phyloP scores from a whole-genome alignment of 2,888 invertebrate genomes.

The Dryobota labecula region DNA sequence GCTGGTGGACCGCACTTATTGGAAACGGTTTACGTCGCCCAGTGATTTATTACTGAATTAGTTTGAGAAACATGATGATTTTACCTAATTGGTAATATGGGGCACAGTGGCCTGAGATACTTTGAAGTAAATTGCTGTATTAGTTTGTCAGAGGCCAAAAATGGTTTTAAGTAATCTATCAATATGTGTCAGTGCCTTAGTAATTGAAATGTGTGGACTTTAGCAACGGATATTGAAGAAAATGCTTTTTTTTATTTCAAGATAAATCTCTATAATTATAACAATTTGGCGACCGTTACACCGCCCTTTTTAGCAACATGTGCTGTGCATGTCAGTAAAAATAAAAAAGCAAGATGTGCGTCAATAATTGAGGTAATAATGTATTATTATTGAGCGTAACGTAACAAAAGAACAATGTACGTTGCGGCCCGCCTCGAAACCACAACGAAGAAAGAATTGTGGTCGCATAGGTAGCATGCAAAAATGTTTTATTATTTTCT shows the following conservation, averaged over 20 bases:
- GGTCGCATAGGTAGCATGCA: constrained; percentile 19
- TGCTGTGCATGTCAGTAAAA: constrained; percentile 2
- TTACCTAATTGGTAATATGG: constrained; percentile 44
- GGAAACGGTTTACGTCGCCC: constrained; percentile 50
- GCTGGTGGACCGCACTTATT: constrained; percentile 66
- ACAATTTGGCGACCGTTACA: constrained; percentile 1
- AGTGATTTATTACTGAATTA: constrained; percentile 60
- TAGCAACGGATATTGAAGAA: no score
- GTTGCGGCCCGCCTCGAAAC: constrained; percentile 26
- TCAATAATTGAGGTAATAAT: constrained; percentile 39
- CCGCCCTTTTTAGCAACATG: constrained; percentile 6
- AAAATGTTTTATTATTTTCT: constrained; percentile 33
- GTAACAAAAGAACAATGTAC: constrained; percentile 47
- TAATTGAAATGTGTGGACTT: no score
- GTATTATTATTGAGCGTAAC: constrained; percentile 30
- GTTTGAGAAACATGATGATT: constrained; percentile 55
- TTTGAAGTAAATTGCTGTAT: background rate
- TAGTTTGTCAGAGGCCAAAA: background rate
- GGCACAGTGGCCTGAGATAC: constrained; percentile 5
- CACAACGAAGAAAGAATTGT: constrained; percentile 32
- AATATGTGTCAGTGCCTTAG: background rate
- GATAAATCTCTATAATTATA: background rate
- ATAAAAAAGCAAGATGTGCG: constrained; percentile 5
- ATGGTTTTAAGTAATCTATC: no score
- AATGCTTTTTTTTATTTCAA: background rate